A percentile compares a stretch with the other conserved stretches of the same genome.
Conservation (phyloP, 2,113 vertebrate species). For the Sebastes schlegelii region DNA sequence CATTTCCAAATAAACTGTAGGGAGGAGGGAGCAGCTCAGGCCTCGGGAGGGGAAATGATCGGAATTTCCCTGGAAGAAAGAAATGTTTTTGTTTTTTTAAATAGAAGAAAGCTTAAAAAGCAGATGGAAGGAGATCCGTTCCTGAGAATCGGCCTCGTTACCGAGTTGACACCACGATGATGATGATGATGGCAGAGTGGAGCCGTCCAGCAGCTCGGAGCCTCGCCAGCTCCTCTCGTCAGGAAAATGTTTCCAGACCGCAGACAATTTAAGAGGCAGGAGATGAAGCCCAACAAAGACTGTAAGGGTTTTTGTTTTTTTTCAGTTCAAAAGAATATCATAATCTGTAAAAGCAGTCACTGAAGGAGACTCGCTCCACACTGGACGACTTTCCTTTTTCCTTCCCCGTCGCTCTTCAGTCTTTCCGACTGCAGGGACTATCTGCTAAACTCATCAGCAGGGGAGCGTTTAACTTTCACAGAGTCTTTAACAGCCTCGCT, state of each 20-base stretch:
- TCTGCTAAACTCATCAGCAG: slow-evolving; percentile 53
- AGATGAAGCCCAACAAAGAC: slow-evolving; percentile 6
- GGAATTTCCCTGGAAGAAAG: slow-evolving; percentile 64
- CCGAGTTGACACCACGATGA: slow-evolving; percentile 27
- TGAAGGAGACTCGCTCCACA: slow-evolving; percentile 6
- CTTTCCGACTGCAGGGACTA: slow-evolving; percentile 39
- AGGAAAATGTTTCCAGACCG: slow-evolving; percentile 49
- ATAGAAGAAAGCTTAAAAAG: slow-evolving; percentile 13
- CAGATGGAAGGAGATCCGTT: slow-evolving; percentile 22
- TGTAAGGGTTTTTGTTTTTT: not conserved
- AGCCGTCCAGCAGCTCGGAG: slow-evolving; percentile 17
- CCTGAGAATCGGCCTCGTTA: slow-evolving; percentile 33
- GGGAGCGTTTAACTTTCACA: slow-evolving; percentile 11
- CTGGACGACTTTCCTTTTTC: slow-evolving; percentile 26
- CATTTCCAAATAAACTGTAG: slow-evolving; percentile 31
- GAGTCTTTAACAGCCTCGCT: slow-evolving; percentile 21
- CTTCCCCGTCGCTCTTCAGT: slow-evolving; percentile 30
- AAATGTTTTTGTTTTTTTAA: not conserved
- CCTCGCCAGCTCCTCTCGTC: slow-evolving; percentile 35
- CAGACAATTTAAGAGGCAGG: slow-evolving; percentile 35
- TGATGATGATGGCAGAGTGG: slow-evolving; percentile 3
- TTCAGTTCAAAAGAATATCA: not conserved
- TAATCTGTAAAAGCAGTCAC: slow-evolving; percentile 39
- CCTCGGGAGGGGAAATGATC: slow-evolving; percentile 40
- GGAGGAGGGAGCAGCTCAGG: slow-evolving; percentile 1